phyloP scores from a whole-genome alignment of 2,113 vertebrate genomes.

The Sitta europaea region DNA sequence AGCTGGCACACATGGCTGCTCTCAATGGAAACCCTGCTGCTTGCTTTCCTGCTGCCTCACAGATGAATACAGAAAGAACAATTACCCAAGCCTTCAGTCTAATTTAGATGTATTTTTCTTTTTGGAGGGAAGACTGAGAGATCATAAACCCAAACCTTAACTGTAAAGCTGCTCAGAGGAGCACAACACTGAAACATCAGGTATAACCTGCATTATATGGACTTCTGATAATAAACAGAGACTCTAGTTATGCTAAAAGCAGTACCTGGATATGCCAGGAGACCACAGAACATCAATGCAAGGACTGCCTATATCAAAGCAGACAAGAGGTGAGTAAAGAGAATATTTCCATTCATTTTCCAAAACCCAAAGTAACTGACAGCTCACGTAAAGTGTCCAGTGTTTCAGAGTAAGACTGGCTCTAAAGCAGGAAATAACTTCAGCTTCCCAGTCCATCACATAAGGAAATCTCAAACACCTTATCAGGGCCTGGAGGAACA shows the following conservation, averaged over 20 bases:
- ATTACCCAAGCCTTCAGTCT: not conserved
- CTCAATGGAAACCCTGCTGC: conserved; percentile 1
- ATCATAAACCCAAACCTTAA: not conserved
- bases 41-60: conserved; percentile 42
- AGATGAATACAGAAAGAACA: conserved; percentile 23
- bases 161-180: not conserved
- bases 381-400: not conserved
- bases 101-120: not conserved
- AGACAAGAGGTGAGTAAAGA: not conserved
- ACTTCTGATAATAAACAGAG: not conserved
- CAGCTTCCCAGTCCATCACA: not conserved
- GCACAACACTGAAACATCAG: not conserved
- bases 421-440: not conserved
- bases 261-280: not conserved
- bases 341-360: not conserved
- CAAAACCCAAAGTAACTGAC: not conserved
- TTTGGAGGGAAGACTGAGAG: not conserved
- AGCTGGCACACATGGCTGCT: not conserved
- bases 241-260: not conserved
- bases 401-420: not conserved
- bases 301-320: not conserved
- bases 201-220: not conserved
- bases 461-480: not conserved
- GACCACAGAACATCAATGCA: not conserved
- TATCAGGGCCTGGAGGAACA: not conserved